These are phyloP conservation scores for Pasiphila rectangulata DNA, from an alignment of 2,888 invertebrate species.

Conservation along the genomic window DNA sequence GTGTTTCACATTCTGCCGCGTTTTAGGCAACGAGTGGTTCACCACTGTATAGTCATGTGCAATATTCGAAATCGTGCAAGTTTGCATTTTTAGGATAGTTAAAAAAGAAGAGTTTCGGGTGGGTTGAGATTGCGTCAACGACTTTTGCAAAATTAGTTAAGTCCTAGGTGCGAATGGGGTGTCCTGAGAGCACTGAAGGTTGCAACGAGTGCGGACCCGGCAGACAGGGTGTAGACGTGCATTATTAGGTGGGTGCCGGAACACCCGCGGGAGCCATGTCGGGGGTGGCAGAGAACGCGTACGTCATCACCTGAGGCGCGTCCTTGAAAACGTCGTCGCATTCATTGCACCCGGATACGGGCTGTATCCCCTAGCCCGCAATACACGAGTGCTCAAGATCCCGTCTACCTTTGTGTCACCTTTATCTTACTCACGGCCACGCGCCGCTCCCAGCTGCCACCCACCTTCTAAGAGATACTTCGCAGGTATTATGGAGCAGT, in stretches of 20 bases:
- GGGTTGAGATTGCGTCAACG: conserved; percentile 15
- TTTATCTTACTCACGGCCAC: conserved; percentile 33
- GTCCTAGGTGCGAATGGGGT: conserved; percentile 40
- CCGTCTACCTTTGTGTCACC: conserved; percentile 43
- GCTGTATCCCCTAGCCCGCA: conserved; percentile 66
- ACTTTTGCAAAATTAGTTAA: too few relatives aligned
- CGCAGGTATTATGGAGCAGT: conserved; percentile 11
- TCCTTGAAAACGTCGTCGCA: conserved; percentile 80
- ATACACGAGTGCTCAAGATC: conserved; percentile 59
- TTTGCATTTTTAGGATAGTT: neutral
- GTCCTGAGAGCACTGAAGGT: conserved; percentile 70
- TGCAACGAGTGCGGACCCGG: conserved; percentile 77
- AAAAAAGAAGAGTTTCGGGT: conserved; percentile 9
- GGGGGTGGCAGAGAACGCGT: conserved; percentile 69
- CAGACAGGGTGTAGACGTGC: conserved; percentile 80
- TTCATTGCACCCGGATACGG: conserved; percentile 81
- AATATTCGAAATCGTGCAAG: conserved; percentile 1
- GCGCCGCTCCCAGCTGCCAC: conserved; percentile 20
- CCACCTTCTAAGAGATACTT: conserved; percentile 18
- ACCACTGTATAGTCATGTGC: conserved; percentile 1
- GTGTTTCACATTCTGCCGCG: conserved; percentile 9
- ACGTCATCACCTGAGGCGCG: conserved; percentile 81
- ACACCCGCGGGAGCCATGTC: conserved; percentile 67
- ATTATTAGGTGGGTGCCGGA: conserved; percentile 81
- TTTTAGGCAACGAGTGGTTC: conserved; percentile 5